A percentile compares a stretch with the other conserved stretches of the same genome.
These are phyloP conservation scores for Laticauda colubrina DNA, from an alignment of 2,113 vertebrate genomes.

Conservation along the genomic window DNA sequence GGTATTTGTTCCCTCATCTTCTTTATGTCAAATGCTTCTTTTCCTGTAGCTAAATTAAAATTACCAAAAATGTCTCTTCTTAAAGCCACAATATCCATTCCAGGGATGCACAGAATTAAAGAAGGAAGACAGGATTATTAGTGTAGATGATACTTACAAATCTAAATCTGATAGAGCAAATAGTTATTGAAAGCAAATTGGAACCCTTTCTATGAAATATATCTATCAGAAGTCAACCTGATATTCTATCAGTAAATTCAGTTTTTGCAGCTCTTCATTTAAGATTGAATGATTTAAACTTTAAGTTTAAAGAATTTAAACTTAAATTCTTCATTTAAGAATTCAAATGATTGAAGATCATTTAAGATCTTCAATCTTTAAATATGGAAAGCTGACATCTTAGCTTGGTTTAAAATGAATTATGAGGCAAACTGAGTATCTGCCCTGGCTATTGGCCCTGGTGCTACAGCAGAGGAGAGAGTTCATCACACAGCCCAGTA, in stretches of 20 bases:
- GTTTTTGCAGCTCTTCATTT: not conserved
- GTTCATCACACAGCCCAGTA: not conserved
- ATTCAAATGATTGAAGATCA: too few species aligned
- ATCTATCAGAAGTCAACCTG: not conserved
- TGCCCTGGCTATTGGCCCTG: not conserved
- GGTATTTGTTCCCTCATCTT: not conserved
- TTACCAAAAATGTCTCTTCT: not conserved
- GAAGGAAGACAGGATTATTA: not conserved
- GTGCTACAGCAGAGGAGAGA: not conserved
- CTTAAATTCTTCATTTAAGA: too few species aligned
- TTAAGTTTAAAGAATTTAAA: too few species aligned
- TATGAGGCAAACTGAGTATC: not conserved
- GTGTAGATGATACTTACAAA: not conserved
- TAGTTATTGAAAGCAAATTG: not conserved
- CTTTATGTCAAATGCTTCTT: not conserved
- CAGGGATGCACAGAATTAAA: not conserved
- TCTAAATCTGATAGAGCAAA: not conserved
- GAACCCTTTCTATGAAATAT: not conserved
- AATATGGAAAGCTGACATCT: not conserved
- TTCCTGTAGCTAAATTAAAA: not conserved
- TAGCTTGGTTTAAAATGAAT: not conserved
- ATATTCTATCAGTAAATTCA: not conserved
- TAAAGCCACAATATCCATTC: not conserved
- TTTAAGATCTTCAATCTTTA: not conserved
- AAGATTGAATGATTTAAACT: too few species aligned